Evolutionary conservation across 2,113 vertebrate species (phyloP).

Genomic region (Microcebus tavaratra): DNA sequence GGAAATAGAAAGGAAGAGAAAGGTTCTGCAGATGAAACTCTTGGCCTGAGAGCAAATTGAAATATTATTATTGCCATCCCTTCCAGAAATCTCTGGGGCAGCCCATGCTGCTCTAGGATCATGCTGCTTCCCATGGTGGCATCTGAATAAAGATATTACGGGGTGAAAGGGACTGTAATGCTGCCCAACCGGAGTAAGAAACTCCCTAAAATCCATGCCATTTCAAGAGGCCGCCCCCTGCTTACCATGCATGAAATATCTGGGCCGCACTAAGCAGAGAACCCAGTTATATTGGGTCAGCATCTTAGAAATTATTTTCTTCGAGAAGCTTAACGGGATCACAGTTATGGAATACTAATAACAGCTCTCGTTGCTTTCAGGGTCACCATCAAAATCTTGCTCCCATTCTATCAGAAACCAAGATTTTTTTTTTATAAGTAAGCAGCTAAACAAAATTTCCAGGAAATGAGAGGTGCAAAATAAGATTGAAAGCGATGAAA

Average conservation of each 20-base stretch:
- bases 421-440: not conserved
- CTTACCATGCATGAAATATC: not conserved
- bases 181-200: not conserved
- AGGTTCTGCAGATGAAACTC: constrained; percentile 50
- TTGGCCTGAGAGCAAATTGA: constrained; percentile 57
- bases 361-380: not conserved
- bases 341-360: not conserved
- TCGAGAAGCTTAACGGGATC: not conserved
- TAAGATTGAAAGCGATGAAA: constrained; percentile 36
- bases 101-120: not conserved
- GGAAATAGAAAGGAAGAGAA: constrained; percentile 63
- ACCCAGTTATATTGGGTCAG: not conserved
- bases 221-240: not conserved
- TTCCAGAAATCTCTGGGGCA: not conserved
- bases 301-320: constrained; percentile 32
- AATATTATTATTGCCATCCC: constrained; percentile 58
- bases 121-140: not conserved
- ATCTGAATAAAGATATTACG: not conserved
- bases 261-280: not conserved
- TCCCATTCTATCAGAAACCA: constrained; percentile 48
- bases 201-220: not conserved
- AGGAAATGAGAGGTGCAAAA: not conserved
- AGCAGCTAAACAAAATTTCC: too few species aligned
- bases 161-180: not conserved
- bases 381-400: not conserved